Evolutionary conservation across 2,888 invertebrate species (phyloP), one percentile per base, ranked within the genome.

Genomic region (Galerucella pusilla): DNA sequence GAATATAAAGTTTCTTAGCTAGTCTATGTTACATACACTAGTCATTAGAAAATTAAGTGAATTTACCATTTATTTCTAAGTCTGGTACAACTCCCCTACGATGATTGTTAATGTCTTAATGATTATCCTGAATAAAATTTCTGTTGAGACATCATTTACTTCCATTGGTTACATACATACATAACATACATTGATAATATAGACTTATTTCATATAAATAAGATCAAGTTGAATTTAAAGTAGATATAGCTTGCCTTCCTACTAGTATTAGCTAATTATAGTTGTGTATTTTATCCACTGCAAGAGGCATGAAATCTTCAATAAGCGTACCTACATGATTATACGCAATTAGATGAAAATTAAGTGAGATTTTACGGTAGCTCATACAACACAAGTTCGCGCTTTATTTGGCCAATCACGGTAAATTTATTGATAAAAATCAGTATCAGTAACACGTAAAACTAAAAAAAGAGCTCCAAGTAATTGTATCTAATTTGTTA

Each of bases 341-440:
- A 68, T 68, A 68, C 16, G n/a, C 28, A 68, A 68, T 68, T 68
- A 68, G 28, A 54, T 54, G 57, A 68, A 68, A 14, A 68, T 68
- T 68, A 16, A 68, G n/a, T 68, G 57, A 57, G 46, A 57, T 57
- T 49, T 68, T 57, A 68, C 68, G 28, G 68, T 57, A 68, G 68
- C 57, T 57, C 52, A 68, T 54, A 20, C 16, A 57, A 12, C 68
- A 68, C 66, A 25, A 28, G 16, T 46, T 65, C 7, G 20, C 57
- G 57, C 57, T 16, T 57, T 20, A 20, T 57, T 57, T 57, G 57
- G 16, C 57, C 16, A 57, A 57, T 57, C n/a, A 57, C 16, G n/a
- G 57, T 57, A 20, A 57, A 57, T 57, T 7, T 57, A 57, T 57
- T 57, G 57, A 9, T 57, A 57, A 57, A 57, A 57, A 57, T 57